Evolutionary conservation across 2,888 invertebrate genomes (phyloP).

Genomic region (Tryphoninae sp.): DNA sequence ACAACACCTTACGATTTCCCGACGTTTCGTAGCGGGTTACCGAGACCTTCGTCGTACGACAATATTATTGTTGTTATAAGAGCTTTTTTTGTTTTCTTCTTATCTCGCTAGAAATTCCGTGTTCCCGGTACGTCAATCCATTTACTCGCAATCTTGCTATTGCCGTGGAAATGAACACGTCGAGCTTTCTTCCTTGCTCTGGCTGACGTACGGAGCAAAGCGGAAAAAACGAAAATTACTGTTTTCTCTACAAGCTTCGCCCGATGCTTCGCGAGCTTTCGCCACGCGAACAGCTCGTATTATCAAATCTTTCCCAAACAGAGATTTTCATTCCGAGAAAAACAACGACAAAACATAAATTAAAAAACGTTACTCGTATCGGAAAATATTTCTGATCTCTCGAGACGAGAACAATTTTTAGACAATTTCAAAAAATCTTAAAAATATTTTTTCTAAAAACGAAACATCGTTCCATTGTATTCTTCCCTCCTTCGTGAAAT

Average conservation of each 20-base stretch:
- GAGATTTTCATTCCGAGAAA: not conserved
- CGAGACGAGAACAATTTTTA: no score
- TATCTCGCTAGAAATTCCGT: constrained; percentile 16
- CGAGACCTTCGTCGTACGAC: constrained; percentile 6
- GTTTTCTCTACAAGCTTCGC: not conserved
- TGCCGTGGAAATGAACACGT: constrained; percentile 18
- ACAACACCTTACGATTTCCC: constrained; percentile 28
- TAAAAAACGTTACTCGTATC: no score
- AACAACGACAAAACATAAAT: no score
- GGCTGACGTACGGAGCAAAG: constrained; percentile 14
- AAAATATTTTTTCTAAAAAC: no score
- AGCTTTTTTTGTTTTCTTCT: constrained; percentile 21
- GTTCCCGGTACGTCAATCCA: constrained; percentile 20
- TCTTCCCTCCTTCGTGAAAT: not conserved
- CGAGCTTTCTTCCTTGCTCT: not conserved
- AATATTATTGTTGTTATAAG: constrained; percentile 23
- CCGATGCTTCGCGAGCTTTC: not conserved
- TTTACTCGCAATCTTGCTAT: constrained; percentile 43
- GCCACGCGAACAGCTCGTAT: constrained; percentile 13
- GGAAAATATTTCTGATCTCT: no score
- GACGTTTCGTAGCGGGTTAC: not conserved
- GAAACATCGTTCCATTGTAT: no score
- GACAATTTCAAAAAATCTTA: no score
- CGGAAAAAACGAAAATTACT: constrained; percentile 11
- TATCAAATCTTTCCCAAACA: constrained; percentile 20